Conservation (phyloP, 2,888 invertebrate species). For the Creontiades dilutus region DNA sequence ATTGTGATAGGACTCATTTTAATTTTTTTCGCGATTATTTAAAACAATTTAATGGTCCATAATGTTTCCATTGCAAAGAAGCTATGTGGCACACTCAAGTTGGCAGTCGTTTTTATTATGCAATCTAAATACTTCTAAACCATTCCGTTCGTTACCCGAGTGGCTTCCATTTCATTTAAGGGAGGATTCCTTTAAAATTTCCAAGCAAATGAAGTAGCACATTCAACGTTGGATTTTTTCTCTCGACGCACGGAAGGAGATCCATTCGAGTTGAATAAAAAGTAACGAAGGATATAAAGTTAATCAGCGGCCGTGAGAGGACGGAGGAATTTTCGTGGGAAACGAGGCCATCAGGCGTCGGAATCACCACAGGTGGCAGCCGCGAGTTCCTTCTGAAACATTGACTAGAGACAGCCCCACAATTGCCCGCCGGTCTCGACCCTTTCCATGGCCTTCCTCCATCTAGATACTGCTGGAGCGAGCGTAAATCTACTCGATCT, state of each 20-base stretch:
- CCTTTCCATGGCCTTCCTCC: background rate
- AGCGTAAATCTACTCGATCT: background rate
- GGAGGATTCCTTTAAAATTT: too few species aligned
- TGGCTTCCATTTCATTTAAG: too few species aligned
- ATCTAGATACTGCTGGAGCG: background rate
- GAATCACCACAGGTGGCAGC: conserved; percentile 20
- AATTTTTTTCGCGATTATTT: too few species aligned
- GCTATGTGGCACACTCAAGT: too few species aligned
- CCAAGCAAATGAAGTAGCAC: too few species aligned
- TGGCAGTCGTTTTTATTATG: too few species aligned
- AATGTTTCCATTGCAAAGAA: too few species aligned
- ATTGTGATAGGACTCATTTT: too few species aligned
- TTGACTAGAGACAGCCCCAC: conserved; percentile 21
- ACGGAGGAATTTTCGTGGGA: conserved; percentile 6
- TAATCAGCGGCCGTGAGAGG: conserved; percentile 17
- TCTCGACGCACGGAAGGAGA: background rate
- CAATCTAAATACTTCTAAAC: too few species aligned
- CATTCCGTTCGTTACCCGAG: too few species aligned
- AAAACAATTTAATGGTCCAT: too few species aligned
- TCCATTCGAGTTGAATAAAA: background rate
- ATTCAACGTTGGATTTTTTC: too few species aligned
- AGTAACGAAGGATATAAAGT: conserved; percentile 1
- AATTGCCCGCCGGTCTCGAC: background rate
- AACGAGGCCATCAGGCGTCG: background rate
- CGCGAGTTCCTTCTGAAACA: background rate